Base-by-base conservation (phyloP, 2,888 invertebrate genomes). In the Drosophila longiperda region DNA sequence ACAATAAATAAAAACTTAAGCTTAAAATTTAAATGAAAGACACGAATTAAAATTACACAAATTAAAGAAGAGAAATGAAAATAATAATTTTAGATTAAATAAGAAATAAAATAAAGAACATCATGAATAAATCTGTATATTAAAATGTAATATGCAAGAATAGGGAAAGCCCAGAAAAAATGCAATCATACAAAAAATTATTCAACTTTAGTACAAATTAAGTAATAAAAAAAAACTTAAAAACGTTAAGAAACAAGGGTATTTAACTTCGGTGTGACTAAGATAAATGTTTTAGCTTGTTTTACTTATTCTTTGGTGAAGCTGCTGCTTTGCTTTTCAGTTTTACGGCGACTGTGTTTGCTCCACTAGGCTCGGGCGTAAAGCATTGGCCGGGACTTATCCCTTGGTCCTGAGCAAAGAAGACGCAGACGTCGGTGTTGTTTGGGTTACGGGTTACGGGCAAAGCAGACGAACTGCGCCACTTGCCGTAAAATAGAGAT, bases 321-420 rank as follows among this genome's bases (percentile, higher is more conserved):
- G 53, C 76, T 70, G 61, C 48, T 72, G 62, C 64, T 61, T 54
- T 61, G 42, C 61, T 61, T 55, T 66, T 66, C 83, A 70, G 66
- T 80, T 78, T 78, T 80, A 80, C 59, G 75, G 75, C 68, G 50
- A 76, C 59, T 70, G 75, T 86, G 83, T 78, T 83, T 78, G 71
- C 76, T 62, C 73, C 66, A 66, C 71, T 83, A 76, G 71, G 73
- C 68, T 75, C 66, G 70, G 66, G 59, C 77, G 74, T 72, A 80
- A 77, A 80, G 75, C 71, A 66, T 68, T 68, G 62, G 61, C 42
- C 52, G 61, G 34, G 50, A 33, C 62, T 62, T 62, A 72, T 52
- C 72, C 62, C 50, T 55, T 50, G 48, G 33, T 59, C 38, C 45
- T 53, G 29, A 49, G 36, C 48, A 61, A 32, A 57, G 20, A 36